phyloP scores from a whole-genome alignment of 1,140 invertebrate genomes.

The Globodera rostochiensis region DNA sequence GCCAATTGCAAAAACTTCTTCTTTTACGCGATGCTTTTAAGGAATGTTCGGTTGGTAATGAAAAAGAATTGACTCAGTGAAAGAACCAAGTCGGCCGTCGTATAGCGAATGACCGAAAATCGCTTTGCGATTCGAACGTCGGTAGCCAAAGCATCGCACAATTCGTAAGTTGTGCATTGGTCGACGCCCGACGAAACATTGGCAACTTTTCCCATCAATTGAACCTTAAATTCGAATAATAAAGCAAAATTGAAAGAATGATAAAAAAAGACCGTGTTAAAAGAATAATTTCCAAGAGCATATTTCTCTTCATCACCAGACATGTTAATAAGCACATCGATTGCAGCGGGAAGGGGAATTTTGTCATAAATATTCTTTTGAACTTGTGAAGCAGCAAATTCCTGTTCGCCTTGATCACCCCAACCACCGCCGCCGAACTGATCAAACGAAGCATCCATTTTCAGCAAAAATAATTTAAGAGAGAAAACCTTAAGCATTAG shows the following conservation, averaged over 20 bases:
- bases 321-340: conserved; percentile 17
- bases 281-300: conserved; percentile 15
- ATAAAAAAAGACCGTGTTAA: conserved; percentile 16
- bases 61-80: neutral
- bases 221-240: conserved; percentile 4
- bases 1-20: conserved; percentile 11
- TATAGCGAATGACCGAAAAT: conserved; percentile 21
- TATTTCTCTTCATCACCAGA: conserved; percentile 21
- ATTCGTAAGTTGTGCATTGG: conserved; percentile 26
- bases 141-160: conserved; percentile 17
- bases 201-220: conserved; percentile 22
- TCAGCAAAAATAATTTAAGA: too few relatives aligned
- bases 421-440: conserved; percentile 23
- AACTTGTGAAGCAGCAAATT: neutral
- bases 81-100: conserved; percentile 14
- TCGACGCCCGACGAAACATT: conserved; percentile 8
- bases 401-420: conserved; percentile 19
- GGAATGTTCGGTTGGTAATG: neutral
- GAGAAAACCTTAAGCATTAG: too few relatives aligned
- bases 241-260: neutral
- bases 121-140: conserved; percentile 13
- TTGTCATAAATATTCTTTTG: conserved; percentile 13
- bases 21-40: conserved; percentile 5
- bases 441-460: conserved; percentile 27
- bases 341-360: conserved; percentile 15